Conservation (phyloP, 2,888 invertebrate species). For the Dinocampus coccinellae region DNA sequence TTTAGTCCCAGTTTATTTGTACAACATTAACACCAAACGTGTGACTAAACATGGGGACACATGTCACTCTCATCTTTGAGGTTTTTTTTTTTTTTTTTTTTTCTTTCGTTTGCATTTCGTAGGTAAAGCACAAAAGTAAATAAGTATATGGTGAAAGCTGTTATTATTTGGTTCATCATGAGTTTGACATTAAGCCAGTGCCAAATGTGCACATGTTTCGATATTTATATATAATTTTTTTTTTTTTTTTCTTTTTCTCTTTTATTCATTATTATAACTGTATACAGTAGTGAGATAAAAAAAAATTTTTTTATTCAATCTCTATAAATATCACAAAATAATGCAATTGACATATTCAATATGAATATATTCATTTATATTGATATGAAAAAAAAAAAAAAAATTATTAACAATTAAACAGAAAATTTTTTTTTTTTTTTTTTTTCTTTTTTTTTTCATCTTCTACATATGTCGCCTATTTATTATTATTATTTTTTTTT, state of each 20-base stretch:
- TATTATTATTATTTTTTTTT: no score
- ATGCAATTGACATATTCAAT: no score
- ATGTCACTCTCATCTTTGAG: conserved; percentile 12
- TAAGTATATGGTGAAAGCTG: not conserved
- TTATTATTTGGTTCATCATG: conserved; percentile 19
- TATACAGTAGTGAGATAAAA: no score
- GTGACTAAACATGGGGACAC: conserved; percentile 33
- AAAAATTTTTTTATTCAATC: no score
- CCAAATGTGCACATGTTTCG: conserved; percentile 1
- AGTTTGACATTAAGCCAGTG: not conserved
- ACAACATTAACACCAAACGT: conserved; percentile 63
- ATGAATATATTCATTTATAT: no score
- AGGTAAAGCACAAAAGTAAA: not conserved
- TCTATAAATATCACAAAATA: no score
- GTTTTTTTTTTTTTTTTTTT: conserved; percentile 10
- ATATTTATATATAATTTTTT: not conserved
- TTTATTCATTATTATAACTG: no score
- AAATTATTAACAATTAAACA: no score
- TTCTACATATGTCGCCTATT: no score
- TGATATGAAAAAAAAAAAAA: no score
- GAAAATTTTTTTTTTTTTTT: no score
- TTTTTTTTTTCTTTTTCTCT: not conserved
- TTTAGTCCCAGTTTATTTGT: conserved; percentile 64
- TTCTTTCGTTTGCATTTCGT: not conserved
- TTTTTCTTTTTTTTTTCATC: no score